Conservation (phyloP, 1,140 invertebrate species). For the Holotrichia oblita region DNA sequence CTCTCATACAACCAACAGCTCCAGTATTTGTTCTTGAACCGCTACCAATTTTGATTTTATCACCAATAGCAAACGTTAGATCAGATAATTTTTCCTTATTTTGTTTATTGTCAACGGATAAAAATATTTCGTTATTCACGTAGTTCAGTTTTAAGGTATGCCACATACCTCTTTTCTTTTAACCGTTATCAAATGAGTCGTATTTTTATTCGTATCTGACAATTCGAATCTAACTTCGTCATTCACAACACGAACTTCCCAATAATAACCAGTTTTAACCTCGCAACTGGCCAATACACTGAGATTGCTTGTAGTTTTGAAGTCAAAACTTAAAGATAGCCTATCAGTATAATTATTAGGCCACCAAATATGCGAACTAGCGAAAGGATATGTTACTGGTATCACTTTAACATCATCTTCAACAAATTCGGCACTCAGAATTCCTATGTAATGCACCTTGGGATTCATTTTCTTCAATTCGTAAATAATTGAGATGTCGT, state of each 20-base stretch:
- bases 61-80: slow-evolving; percentile 65
- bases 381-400: slow-evolving; percentile 91
- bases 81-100: slow-evolving; percentile 65
- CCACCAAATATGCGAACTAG: slow-evolving; percentile 88
- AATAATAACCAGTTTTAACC: slow-evolving; percentile 76
- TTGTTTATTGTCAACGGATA: slow-evolving; percentile 78
- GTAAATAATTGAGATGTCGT: slow-evolving; percentile 90
- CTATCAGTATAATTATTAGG: slow-evolving; percentile 74
- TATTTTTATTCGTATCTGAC: slow-evolving; percentile 73
- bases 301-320: slow-evolving; percentile 84
- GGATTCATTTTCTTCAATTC: slow-evolving; percentile 83
- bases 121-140: slow-evolving; percentile 74
- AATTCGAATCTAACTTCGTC: slow-evolving; percentile 85
- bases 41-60: slow-evolving; percentile 78
- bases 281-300: slow-evolving; percentile 87
- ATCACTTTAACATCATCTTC: slow-evolving; percentile 87
- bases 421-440: slow-evolving; percentile 82
- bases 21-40: slow-evolving; percentile 75
- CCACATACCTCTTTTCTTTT: slow-evolving; percentile 82
- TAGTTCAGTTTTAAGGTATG: slow-evolving; percentile 82
- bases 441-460: slow-evolving; percentile 76
- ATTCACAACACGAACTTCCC: slow-evolving; percentile 87
- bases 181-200: slow-evolving; percentile 79
- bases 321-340: slow-evolving; percentile 86
- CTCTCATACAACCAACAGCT: slow-evolving; percentile 89